Evolutionary conservation across 2,888 invertebrate genomes (phyloP).

Genomic region (Teleiodes luculella): DNA sequence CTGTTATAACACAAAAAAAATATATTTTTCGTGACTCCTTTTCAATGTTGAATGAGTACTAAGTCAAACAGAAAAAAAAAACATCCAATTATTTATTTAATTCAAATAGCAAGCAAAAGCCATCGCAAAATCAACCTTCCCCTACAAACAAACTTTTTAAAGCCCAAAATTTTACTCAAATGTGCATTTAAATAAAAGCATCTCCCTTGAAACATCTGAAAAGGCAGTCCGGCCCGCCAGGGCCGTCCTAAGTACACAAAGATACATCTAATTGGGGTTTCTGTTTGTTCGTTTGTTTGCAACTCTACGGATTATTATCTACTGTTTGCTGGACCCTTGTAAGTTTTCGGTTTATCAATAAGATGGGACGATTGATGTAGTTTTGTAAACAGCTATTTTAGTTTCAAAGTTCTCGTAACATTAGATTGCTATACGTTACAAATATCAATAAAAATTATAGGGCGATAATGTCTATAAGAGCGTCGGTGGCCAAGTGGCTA

Average conservation of each 20-base stretch:
- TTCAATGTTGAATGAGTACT: too few relatives aligned
- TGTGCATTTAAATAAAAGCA: too few relatives aligned
- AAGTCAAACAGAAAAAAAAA: too few relatives aligned
- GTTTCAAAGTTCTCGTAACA: too few relatives aligned
- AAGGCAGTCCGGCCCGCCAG: not conserved
- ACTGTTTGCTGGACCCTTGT: conserved; percentile 43
- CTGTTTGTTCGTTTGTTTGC: conserved; percentile 19
- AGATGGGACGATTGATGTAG: not conserved
- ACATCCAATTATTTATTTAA: not conserved
- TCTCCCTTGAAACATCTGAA: not conserved
- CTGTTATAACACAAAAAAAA: too few relatives aligned
- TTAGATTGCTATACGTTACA: too few relatives aligned
- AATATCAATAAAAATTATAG: too few relatives aligned
- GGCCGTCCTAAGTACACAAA: conserved; percentile 56
- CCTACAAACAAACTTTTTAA: not conserved
- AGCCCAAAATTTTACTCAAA: not conserved
- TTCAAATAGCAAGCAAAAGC: not conserved
- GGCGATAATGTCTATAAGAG: too few relatives aligned
- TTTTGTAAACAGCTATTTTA: too few relatives aligned
- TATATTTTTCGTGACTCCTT: too few relatives aligned
- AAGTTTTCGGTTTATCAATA: conserved; percentile 20
- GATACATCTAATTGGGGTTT: conserved; percentile 63
- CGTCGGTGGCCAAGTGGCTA: too few relatives aligned
- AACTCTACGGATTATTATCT: conserved; percentile 45
- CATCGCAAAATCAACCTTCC: not conserved